These are phyloP conservation scores for Ceratina australensis DNA, from an alignment of 1,140 invertebrate genomes.

Conservation along the genomic window DNA sequence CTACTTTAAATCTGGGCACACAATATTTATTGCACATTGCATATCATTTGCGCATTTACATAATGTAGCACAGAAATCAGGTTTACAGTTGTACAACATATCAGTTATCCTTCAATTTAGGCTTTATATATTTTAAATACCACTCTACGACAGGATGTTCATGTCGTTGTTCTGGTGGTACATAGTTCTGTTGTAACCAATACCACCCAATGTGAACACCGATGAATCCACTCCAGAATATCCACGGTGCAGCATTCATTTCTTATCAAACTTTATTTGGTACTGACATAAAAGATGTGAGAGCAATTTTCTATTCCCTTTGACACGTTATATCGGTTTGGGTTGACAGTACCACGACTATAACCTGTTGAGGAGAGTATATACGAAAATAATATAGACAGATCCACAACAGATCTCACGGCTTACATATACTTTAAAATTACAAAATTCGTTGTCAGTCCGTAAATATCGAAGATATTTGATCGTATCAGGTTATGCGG, in stretches of 20 bases:
- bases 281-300: neutral
- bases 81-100: neutral
- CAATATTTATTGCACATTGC: neutral
- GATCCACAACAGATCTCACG: neutral
- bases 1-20: neutral
- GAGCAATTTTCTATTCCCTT: neutral
- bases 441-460: neutral
- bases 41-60: too few species aligned
- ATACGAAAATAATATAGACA: too few species aligned
- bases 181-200: neutral
- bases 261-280: neutral
- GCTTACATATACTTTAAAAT: neutral
- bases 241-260: neutral
- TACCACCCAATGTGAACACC: conserved; percentile 46
- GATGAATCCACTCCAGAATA: neutral
- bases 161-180: conserved; percentile 8
- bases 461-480: neutral
- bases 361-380: neutral
- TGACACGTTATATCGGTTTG: neutral
- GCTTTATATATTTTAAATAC: neutral
- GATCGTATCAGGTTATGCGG: neutral
- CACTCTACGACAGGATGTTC: conserved; percentile 15
- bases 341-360: neutral
- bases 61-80: neutral
- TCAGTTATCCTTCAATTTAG: neutral